Evolutionary conservation across 2,888 invertebrate species (phyloP).

Genomic region (Acrobasis suavella): DNA sequence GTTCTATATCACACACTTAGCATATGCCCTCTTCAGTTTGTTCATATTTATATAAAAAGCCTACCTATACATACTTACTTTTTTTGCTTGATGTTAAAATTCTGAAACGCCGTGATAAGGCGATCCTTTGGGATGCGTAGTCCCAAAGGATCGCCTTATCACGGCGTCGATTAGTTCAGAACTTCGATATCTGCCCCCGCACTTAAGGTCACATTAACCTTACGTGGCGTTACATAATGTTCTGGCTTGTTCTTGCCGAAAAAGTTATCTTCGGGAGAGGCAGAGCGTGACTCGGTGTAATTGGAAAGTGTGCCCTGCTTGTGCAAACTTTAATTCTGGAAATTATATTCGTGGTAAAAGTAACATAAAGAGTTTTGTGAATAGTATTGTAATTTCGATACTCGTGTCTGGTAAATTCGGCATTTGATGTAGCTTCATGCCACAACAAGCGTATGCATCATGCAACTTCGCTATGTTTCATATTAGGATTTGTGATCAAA

Average conservation of each 20-base stretch:
- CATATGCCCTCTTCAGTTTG: too few species aligned
- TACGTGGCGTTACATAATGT: background rate
- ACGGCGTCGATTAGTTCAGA: background rate
- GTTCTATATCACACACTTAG: too few species aligned
- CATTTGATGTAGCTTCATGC: too few species aligned
- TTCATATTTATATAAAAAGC: too few species aligned
- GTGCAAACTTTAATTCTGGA: background rate
- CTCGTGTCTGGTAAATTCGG: too few species aligned
- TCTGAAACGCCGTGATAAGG: too few species aligned
- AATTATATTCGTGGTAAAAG: background rate
- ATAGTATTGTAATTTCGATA: too few species aligned
- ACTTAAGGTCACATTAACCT: background rate
- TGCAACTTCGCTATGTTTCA: too few species aligned
- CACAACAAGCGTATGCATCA: too few species aligned
- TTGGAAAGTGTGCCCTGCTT: background rate
- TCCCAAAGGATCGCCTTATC: background rate
- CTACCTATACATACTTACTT: too few species aligned
- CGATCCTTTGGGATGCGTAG: background rate
- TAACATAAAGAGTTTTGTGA: background rate
- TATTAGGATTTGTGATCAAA: too few species aligned
- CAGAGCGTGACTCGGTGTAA: background rate
- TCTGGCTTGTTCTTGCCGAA: background rate
- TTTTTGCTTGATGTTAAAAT: background rate
- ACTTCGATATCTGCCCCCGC: background rate
- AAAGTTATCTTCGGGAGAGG: slow-evolving; percentile 1